These are phyloP conservation scores for Myathropa florea DNA, from an alignment of 2,888 invertebrate genomes.

Conservation along the genomic window DNA sequence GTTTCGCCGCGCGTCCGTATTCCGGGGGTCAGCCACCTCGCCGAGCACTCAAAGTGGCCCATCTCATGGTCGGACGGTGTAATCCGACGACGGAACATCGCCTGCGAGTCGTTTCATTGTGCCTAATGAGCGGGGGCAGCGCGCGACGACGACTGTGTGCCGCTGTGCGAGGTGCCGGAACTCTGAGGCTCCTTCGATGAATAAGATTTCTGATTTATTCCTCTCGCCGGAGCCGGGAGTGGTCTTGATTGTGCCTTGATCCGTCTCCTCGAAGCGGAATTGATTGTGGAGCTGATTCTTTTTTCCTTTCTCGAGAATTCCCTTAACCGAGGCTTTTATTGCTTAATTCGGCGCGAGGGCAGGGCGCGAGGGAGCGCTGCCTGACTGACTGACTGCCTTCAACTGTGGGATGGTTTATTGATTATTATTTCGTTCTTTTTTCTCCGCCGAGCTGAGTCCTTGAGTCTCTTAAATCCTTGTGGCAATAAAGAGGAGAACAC, in stretches of 20 bases:
- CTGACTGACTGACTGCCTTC: not conserved
- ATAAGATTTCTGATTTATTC: slow-evolving; percentile 1
- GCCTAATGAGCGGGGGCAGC: slow-evolving; percentile 3
- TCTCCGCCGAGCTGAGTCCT: slow-evolving; percentile 24
- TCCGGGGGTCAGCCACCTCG: slow-evolving; percentile 3
- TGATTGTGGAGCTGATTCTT: too few species aligned
- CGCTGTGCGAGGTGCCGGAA: not conserved
- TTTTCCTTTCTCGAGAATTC: too few species aligned
- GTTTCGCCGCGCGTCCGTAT: not conserved
- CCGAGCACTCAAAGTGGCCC: not conserved
- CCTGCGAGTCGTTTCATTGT: not conserved
- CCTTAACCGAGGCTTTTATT: slow-evolving; percentile 12
- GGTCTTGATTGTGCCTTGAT: slow-evolving; percentile 10
- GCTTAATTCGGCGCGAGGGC: slow-evolving; percentile 17
- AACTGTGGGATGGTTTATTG: slow-evolving; percentile 29
- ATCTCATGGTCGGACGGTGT: not conserved
- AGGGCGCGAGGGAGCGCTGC: not conserved
- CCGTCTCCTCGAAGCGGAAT: not conserved
- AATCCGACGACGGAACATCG: not conserved
- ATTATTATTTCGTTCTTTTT: slow-evolving; percentile 23
- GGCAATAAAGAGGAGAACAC: slow-evolving; percentile 18
- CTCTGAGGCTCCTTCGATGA: slow-evolving; percentile 1
- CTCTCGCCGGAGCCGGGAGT: not conserved
- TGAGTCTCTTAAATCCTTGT: slow-evolving; percentile 28
- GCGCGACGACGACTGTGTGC: too few species aligned